Conservation (phyloP, 2,888 invertebrate species). For the Halictus ligatus region DNA sequence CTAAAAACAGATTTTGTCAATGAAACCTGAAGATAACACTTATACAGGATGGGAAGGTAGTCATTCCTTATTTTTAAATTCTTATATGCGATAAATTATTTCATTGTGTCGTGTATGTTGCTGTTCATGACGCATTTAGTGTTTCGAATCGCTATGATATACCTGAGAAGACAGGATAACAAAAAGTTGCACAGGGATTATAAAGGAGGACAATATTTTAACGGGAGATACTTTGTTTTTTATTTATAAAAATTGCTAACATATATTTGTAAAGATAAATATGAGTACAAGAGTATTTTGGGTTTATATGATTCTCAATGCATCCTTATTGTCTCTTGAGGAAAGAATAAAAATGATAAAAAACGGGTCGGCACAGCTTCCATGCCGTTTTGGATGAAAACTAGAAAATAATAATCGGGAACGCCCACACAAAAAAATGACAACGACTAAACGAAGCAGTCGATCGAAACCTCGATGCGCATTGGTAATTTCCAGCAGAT, state of each 20-base stretch:
- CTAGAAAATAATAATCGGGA: background rate
- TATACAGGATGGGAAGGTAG: constrained; percentile 9
- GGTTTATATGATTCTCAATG: background rate
- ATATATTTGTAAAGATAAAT: background rate
- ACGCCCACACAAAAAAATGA: background rate
- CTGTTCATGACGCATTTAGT: constrained; percentile 1
- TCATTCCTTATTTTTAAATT: constrained; percentile 8
- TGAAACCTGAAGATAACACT: constrained; percentile 10
- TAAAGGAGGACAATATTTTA: background rate
- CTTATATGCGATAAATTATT: constrained; percentile 11
- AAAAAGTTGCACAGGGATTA: background rate
- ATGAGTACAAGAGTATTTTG: background rate
- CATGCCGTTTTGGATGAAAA: background rate
- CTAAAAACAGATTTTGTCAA: constrained; percentile 14
- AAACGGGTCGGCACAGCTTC: background rate
- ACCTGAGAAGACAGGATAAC: background rate
- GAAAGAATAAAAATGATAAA: background rate
- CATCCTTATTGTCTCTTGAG: background rate
- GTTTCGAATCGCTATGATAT: background rate
- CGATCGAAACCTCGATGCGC: background rate
- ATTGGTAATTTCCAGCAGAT: background rate
- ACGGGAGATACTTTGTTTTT: background rate
- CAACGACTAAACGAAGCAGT: background rate
- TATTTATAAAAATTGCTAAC: background rate
- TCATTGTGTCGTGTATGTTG: background rate